Conservation (phyloP, 2,888 invertebrate species). For the Idaea dimidiata region DNA sequence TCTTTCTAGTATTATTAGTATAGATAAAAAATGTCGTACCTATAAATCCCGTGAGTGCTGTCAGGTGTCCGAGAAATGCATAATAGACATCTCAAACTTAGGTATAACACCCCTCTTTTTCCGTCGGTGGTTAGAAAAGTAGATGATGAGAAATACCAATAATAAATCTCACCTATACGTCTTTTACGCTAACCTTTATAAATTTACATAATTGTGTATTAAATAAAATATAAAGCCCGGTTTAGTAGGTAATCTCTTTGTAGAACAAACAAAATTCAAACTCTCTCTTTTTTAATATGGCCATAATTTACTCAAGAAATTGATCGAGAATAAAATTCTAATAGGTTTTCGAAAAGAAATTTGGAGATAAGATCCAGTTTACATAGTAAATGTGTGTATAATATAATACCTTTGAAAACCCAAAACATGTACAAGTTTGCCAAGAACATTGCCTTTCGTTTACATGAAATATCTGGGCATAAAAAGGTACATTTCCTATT, state of each 20-base stretch:
- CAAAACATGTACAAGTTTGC: constrained; percentile 24
- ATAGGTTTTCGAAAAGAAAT: constrained; percentile 23
- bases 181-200: no score
- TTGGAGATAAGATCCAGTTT: constrained; percentile 22
- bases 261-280: neutral
- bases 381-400: constrained; percentile 24
- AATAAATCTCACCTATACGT: no score
- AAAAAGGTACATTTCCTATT: constrained; percentile 4
- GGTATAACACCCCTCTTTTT: no score
- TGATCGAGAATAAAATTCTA: constrained; percentile 19
- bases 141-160: no score
- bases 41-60: no score
- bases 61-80: no score
- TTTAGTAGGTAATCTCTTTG: neutral
- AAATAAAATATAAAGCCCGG: neutral
- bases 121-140: no score
- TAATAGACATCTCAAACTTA: no score
- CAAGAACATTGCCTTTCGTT: constrained; percentile 20
- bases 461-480: constrained; percentile 9
- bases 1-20: no score
- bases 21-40: no score
- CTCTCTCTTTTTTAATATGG: neutral
- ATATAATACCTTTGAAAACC: constrained; percentile 15
- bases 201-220: neutral
- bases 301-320: constrained; percentile 7